phyloP scores from a whole-genome alignment of 2,113 vertebrate species.

The Brachyhypopomus occidentalis region DNA sequence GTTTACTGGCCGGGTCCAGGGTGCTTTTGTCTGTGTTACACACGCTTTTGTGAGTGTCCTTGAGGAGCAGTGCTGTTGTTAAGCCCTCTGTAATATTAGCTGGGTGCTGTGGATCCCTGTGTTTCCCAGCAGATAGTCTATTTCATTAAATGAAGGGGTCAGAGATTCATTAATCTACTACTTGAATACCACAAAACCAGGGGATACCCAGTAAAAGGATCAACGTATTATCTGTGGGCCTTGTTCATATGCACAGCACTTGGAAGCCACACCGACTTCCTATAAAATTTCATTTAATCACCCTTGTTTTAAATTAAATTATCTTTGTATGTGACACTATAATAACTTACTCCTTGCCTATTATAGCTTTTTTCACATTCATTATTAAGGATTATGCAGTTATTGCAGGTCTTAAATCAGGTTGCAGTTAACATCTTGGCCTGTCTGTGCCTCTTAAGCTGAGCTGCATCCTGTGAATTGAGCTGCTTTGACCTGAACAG shows the following conservation, averaged over 20 bases:
- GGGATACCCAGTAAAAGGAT: neutral
- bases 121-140: neutral
- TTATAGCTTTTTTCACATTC: conserved; percentile 12
- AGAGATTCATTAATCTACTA: conserved; percentile 12
- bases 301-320: neutral
- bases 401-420: conserved; percentile 9
- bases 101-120: neutral
- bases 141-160: conserved; percentile 9
- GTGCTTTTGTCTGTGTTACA: neutral
- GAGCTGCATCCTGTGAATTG: neutral
- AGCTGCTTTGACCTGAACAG: neutral
- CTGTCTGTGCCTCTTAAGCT: neutral
- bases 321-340: neutral
- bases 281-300: conserved; percentile 9
- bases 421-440: conserved; percentile 13
- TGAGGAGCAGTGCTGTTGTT: neutral
- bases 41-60: neutral
- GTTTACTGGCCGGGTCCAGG: neutral
- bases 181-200: neutral
- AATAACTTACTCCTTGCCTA: conserved; percentile 6
- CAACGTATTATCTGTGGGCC: neutral
- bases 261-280: neutral
- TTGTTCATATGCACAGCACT: neutral
- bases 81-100: neutral
- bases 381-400: conserved; percentile 13